Percentiles rank a stretch among this genome's conserved stretches.
Conservation (phyloP, 2,113 vertebrate species). For the Planiliza haematocheilus region DNA sequence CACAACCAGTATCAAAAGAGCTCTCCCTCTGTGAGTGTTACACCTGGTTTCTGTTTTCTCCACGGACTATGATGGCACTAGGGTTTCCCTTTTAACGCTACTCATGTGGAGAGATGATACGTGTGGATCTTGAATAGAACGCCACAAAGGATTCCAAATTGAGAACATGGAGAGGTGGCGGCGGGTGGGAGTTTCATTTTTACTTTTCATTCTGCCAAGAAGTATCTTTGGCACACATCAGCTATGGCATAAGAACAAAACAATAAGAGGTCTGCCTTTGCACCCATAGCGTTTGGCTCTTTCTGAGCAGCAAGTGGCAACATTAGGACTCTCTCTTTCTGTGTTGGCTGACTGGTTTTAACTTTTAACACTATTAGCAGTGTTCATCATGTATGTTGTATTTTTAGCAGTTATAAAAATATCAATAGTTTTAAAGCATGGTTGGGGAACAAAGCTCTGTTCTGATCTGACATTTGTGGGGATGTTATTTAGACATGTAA, state of each 20-base stretch:
- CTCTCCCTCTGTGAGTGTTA: constrained; percentile 70
- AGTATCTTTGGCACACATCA: constrained; percentile 57
- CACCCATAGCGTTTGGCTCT: no score
- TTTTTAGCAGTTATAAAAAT: no score
- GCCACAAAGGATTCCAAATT: constrained; percentile 76
- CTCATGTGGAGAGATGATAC: constrained; percentile 81
- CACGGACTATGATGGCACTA: constrained; percentile 53
- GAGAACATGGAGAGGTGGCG: constrained; percentile 41
- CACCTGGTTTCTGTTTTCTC: constrained; percentile 80
- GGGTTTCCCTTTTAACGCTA: constrained; percentile 74
- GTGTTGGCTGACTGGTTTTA: no score
- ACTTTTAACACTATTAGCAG: no score
- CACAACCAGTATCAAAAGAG: constrained; percentile 58
- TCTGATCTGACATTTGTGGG: no score
- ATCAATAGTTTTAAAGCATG: no score
- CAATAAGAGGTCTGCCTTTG: no score
- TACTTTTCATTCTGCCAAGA: constrained; percentile 41
- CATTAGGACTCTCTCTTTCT: no score
- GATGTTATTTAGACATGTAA: no score
- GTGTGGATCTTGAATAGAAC: constrained; percentile 81
- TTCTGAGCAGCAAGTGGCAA: no score
- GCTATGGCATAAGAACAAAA: constrained; percentile 10
- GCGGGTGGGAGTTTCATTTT: constrained; percentile 67
- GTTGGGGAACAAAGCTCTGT: no score
- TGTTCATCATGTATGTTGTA: no score